A percentile compares a stretch with the other conserved stretches of the same genome.
Conservation (phyloP, 2,888 invertebrate species). For the Epinotia ramella region DNA sequence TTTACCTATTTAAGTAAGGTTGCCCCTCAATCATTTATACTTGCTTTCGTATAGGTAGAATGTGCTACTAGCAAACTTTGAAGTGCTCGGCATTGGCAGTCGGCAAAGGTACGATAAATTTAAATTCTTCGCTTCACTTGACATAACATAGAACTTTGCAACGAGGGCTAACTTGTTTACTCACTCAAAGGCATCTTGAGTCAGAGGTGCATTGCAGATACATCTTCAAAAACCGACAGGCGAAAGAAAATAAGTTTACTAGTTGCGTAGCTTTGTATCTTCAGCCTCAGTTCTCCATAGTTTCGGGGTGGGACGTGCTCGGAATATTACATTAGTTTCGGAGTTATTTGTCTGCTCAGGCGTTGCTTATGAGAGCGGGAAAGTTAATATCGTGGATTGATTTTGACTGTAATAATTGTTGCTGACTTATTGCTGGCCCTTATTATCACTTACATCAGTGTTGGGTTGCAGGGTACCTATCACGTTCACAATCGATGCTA, state of each 20-base stretch:
- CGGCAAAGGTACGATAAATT: constrained; percentile 49
- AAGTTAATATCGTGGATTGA: constrained; percentile 59
- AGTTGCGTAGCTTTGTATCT: constrained; percentile 50
- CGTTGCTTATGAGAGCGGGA: constrained; percentile 54
- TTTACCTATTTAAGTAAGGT: constrained; percentile 11
- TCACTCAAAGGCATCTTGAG: constrained; percentile 53
- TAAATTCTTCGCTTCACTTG: constrained; percentile 54
- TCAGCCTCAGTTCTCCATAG: constrained; percentile 54
- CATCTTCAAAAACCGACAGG: constrained; percentile 48
- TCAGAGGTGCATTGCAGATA: constrained; percentile 42
- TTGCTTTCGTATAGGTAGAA: not conserved
- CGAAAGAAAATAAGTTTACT: constrained; percentile 48
- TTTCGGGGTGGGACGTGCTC: constrained; percentile 53
- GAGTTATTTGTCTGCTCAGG: constrained; percentile 55
- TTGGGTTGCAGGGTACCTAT: constrained; percentile 27
- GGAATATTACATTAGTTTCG: constrained; percentile 60
- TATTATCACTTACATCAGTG: constrained; percentile 32
- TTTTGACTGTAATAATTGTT: constrained; percentile 47
- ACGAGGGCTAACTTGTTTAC: constrained; percentile 54
- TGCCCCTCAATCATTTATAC: constrained; percentile 1
- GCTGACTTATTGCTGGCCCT: constrained; percentile 34
- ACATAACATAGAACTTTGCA: constrained; percentile 52
- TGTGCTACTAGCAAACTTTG: constrained; percentile 10
- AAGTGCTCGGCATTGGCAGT: constrained; percentile 25
- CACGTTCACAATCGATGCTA: constrained; percentile 25